These are phyloP conservation scores for Spinus pinus DNA, from an alignment of 2,797 vertebrate genomes.

Conservation along the genomic window DNA sequence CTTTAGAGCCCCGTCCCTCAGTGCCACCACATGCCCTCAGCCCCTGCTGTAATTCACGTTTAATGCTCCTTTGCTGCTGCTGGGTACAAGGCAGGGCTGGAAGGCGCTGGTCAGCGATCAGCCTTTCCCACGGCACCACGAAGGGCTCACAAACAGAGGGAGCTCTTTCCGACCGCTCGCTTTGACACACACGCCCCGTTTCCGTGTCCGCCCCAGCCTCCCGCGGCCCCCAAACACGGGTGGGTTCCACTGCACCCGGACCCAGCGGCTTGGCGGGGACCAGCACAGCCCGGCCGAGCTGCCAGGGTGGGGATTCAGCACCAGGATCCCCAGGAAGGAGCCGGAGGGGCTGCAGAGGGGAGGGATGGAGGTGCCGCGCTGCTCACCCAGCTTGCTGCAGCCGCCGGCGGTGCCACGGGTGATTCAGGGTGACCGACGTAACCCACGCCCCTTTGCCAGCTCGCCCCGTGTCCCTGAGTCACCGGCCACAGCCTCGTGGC, in stretches of 20 bases:
- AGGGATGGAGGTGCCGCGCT: neutral
- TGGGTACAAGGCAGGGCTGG: neutral
- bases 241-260: neutral
- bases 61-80: neutral
- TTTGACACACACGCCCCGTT: neutral
- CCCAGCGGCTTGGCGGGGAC: neutral
- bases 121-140: neutral
- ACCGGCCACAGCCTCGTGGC: neutral
- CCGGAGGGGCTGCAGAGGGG: neutral
- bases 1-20: neutral
- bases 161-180: neutral
- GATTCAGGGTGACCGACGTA: neutral
- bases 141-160: neutral
- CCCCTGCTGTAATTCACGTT: neutral
- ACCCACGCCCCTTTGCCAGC: neutral
- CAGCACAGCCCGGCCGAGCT: fast-evolving
- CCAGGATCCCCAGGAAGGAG: neutral
- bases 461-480: slow-evolving; percentile 32
- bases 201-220: neutral
- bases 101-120: fast-evolving
- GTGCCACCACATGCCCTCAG: fast-evolving
- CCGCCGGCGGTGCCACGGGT: neutral
- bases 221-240: fast-evolving
- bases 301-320: fast-evolving
- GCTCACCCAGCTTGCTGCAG: fast-evolving